Percentiles rank a stretch among this genome's conserved stretches.
phyloP scores from a whole-genome alignment of 2,888 invertebrate genomes.

The Deroplatys truncata region DNA sequence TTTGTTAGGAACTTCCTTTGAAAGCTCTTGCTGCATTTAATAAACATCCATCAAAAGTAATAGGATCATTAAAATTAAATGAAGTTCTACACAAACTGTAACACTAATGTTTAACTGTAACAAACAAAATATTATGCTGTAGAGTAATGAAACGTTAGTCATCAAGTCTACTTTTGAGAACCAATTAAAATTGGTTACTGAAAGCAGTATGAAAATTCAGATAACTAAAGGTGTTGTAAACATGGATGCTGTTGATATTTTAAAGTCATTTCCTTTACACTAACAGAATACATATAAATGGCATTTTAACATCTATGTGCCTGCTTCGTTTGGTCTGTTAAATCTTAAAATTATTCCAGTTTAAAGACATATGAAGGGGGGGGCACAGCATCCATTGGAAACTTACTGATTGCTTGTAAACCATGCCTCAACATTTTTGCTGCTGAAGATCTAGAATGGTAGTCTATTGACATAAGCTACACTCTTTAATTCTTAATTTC shows the following conservation, averaged over 20 bases:
- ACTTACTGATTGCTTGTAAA: too few species aligned
- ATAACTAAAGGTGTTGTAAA: neutral
- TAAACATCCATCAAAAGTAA: too few species aligned
- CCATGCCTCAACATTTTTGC: too few species aligned
- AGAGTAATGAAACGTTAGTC: neutral
- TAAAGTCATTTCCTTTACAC: neutral
- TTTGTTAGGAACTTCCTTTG: neutral
- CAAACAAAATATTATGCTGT: neutral
- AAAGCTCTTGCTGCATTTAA: neutral
- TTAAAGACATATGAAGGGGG: neutral
- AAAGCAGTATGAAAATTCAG: neutral
- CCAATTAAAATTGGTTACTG: neutral
- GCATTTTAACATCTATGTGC: neutral
- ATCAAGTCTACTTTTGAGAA: neutral
- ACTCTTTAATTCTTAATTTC: too few species aligned
- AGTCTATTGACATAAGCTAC: too few species aligned
- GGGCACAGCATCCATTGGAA: too few species aligned
- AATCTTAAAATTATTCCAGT: neutral
- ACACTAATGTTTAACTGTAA: neutral
- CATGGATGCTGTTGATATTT: neutral
- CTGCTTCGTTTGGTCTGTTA: neutral
- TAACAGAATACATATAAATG: neutral
- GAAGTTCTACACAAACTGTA: neutral
- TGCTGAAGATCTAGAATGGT: too few species aligned
- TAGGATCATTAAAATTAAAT: neutral